phyloP scores from a whole-genome alignment of 2,113 vertebrate genomes.

The Chauna torquata region DNA sequence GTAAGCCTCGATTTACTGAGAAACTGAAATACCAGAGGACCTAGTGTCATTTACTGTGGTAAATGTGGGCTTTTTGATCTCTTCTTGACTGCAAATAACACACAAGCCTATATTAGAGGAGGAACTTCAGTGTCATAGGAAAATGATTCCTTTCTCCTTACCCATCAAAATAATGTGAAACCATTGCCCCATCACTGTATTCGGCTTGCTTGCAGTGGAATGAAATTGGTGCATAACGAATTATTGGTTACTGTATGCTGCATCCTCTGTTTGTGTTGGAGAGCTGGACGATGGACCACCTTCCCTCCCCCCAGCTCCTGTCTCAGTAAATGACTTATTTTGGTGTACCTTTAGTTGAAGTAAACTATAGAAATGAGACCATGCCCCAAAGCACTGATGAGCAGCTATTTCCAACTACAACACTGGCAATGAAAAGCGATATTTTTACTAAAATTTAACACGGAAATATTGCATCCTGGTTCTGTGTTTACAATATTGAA shows the following conservation, averaged over 20 bases:
- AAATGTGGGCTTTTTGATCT: not conserved
- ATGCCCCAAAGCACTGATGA: not conserved
- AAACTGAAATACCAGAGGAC: not conserved
- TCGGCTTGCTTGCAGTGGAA: not conserved
- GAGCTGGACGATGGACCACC: not conserved
- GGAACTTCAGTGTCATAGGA: not conserved
- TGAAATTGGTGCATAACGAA: not conserved
- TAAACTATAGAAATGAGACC: not conserved
- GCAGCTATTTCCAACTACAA: not conserved
- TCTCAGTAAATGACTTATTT: not conserved
- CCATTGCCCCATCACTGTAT: not conserved
- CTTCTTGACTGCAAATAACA: not conserved
- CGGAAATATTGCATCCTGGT: not conserved
- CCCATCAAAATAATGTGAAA: not conserved
- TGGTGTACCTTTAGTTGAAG: not conserved
- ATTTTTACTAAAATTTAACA: not conserved
- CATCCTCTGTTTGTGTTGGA: not conserved
- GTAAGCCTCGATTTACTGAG: not conserved
- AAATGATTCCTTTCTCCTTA: not conserved
- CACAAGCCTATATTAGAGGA: not conserved
- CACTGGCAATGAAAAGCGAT: not conserved
- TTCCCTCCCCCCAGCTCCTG: not conserved
- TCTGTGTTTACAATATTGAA: not conserved
- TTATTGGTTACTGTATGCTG: fast-evolving
- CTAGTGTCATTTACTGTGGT: not conserved